Conservation (phyloP, 2,888 invertebrate genomes). For the Dexiosoma caninum region DNA sequence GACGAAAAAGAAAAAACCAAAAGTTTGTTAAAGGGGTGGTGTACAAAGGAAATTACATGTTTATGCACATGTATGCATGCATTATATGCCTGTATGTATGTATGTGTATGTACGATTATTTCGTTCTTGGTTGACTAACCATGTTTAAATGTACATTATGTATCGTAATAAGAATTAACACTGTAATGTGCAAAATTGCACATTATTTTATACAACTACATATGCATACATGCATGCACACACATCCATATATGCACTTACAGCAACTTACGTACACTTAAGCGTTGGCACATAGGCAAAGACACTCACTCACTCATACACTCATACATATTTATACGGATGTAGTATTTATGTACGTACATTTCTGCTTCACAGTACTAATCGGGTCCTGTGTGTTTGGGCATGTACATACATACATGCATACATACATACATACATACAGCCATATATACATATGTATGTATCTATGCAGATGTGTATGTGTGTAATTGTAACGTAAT, state of each 20-base stretch:
- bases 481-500: constrained; percentile 24
- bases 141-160: constrained; percentile 28
- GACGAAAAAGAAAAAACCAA: constrained; percentile 11
- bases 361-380: neutral
- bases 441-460: too few species aligned
- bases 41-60: constrained; percentile 28
- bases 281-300: neutral
- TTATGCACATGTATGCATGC: neutral
- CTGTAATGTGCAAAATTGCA: constrained; percentile 71
- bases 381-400: neutral
- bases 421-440: too few species aligned
- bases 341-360: neutral
- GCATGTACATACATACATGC: too few species aligned
- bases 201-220: constrained; percentile 73
- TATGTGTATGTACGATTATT: neutral
- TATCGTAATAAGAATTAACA: constrained; percentile 51
- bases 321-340: neutral
- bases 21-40: constrained; percentile 27
- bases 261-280: constrained; percentile 11
- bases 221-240: constrained; percentile 65
- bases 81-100: neutral
- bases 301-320: neutral
- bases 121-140: constrained; percentile 34
- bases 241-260: too few species aligned
- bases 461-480: constrained; percentile 18